Evolutionary conservation across 2,113 vertebrate genomes (phyloP), one percentile per base, ranked within the genome.

Genomic region (Urocitellus parryii): DNA sequence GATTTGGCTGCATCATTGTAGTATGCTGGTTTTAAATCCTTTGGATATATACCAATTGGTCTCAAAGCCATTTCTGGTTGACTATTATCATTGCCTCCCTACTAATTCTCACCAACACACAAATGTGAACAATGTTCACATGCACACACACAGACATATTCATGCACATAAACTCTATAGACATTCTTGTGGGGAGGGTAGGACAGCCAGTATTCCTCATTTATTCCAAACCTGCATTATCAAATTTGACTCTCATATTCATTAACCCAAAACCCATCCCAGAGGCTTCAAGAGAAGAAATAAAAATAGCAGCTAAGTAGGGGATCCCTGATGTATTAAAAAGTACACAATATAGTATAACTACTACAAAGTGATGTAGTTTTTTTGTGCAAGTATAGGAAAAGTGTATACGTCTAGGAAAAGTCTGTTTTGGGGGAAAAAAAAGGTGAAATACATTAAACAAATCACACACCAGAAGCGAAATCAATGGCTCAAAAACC

Each of bases 401-500:
- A 95, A 96, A 90, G 25, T 95, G 34, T 85, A 9, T 45, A 45
- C 8, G 7, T 88, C 65, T 56, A 77, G 20, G 32, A 58, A 95
- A 96, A 90, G 25, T 95, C 37, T 85, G 16, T 72, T 97, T 88
- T 92, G 17, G 12, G 91, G 13, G 2, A 94, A 76, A 42, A 73
- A 73, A 82, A 67, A 48, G 24, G 22, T 68, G 61, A 94, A 37
- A 4, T 78, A 74, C 65, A 81, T 95, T 90, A 92, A 94, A 90
- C 22, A 94, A 93, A 91, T 94, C 65, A 96, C 17, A 27, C 39
- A 78, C 48, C 53, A 84, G 74, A 14, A 87, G 45, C 73, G 91
- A 87, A 97, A 97, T 76, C 63, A 79, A 56, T 76, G 53, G 24
- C 45, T 95, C 72, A 83, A 58, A 87, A 96, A 22, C 20, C 56